Evolutionary conservation across 2,797 vertebrate genomes (phyloP).

Genomic region (Tamandua tetradactyla): DNA sequence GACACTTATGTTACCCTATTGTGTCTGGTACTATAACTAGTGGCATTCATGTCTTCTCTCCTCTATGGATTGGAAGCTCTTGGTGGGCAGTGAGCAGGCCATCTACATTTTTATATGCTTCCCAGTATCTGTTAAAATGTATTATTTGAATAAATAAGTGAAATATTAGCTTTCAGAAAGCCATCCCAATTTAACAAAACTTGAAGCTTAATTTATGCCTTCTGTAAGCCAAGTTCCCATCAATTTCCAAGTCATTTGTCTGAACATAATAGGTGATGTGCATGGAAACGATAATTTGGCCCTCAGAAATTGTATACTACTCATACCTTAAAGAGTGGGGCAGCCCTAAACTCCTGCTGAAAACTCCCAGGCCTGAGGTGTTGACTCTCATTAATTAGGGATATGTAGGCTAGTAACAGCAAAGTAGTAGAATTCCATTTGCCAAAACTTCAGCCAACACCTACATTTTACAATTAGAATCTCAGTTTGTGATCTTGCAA

Average conservation of each 20-base stretch:
- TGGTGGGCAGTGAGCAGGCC: not conserved
- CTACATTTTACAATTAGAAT: slow-evolving; percentile 22
- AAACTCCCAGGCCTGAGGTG: not conserved
- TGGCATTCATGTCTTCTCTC: not conserved
- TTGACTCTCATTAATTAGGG: not conserved
- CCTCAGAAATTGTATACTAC: not conserved
- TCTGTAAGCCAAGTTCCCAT: slow-evolving; percentile 48
- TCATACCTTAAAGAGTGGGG: not conserved
- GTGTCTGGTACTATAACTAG: not conserved
- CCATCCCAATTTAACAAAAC: not conserved
- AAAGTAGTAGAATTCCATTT: not conserved
- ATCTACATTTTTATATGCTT: not conserved
- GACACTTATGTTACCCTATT: not conserved
- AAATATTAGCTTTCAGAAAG: slow-evolving; percentile 53
- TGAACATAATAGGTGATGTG: not conserved
- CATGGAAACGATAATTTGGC: slow-evolving; percentile 41
- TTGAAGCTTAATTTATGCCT: slow-evolving; percentile 34
- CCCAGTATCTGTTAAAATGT: not conserved
- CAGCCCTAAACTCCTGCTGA: not conserved
- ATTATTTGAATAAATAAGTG: slow-evolving; percentile 19
- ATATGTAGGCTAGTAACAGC: not conserved
- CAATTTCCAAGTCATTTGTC: slow-evolving; percentile 52
- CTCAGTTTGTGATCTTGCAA: slow-evolving; percentile 3
- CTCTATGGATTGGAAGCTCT: not conserved
- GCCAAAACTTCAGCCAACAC: not conserved